phyloP scores from a whole-genome alignment of 2,888 invertebrate genomes.

The Petrolisthes cinctipes region DNA sequence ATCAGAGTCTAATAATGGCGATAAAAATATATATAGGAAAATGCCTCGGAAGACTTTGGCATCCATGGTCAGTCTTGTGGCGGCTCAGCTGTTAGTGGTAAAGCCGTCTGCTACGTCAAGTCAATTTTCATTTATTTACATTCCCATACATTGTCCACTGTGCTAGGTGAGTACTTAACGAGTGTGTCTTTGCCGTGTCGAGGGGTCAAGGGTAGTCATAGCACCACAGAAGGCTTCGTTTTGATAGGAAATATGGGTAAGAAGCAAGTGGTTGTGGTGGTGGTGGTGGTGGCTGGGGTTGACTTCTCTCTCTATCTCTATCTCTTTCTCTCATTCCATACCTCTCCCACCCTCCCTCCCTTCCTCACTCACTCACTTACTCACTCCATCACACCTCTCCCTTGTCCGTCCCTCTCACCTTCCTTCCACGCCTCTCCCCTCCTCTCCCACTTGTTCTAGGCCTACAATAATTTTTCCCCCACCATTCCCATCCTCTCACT shows the following conservation, averaged over 20 bases:
- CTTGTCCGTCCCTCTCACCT: background rate
- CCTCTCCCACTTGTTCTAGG: background rate
- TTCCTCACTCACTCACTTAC: too few relatives aligned
- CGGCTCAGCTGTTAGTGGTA: slow-evolving; percentile 55
- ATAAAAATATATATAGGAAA: background rate
- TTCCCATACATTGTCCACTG: background rate
- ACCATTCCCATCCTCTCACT: background rate
- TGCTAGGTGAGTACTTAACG: background rate
- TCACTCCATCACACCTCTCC: background rate
- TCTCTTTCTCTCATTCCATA: too few relatives aligned
- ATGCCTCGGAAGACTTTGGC: background rate
- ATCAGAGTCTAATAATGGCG: background rate
- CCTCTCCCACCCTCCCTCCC: too few relatives aligned
- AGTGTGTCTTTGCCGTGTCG: background rate
- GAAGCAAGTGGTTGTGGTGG: background rate
- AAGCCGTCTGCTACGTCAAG: slow-evolving; percentile 55
- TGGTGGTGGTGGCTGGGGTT: background rate
- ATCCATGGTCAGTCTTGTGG: slow-evolving; percentile 17
- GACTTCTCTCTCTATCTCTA: background rate
- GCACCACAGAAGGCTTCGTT: background rate
- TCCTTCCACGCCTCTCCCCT: background rate
- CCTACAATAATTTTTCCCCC: background rate
- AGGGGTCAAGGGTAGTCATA: background rate
- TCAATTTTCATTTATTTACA: slow-evolving; percentile 50
- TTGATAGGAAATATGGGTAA: background rate